A percentile compares a stretch with the other conserved stretches of the same genome.
Conservation (phyloP, 2,113 vertebrate genomes). For the Spheniscus mendiculus region DNA sequence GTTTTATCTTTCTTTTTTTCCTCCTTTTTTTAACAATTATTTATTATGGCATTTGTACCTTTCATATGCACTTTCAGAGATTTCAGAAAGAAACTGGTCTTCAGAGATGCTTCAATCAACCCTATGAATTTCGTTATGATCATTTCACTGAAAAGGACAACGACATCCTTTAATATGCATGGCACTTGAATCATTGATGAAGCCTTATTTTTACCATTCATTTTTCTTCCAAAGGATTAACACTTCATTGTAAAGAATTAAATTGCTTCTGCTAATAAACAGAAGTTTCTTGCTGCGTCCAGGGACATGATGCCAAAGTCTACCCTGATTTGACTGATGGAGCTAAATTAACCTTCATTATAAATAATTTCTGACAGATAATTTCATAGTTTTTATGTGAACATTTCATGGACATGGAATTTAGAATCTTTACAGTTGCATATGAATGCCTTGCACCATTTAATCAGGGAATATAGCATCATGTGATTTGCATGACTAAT, state of each 20-base stretch:
- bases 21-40: not conserved
- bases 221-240: not conserved
- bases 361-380: not conserved
- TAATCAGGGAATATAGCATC: not conserved
- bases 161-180: not conserved
- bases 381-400: not conserved
- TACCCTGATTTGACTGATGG: not conserved
- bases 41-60: not conserved
- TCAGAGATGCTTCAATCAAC: not conserved
- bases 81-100: not conserved
- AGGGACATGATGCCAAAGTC: not conserved
- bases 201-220: not conserved
- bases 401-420: not conserved
- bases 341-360: not conserved
- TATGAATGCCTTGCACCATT: not conserved
- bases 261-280: not conserved
- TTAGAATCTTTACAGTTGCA: not conserved
- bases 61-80: not conserved
- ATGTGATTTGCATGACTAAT: not conserved
- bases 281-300: not conserved
- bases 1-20: not conserved
- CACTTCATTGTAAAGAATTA: not conserved
- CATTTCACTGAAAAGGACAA: not conserved
- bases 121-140: not conserved
- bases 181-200: not conserved